Evolutionary conservation across 1,140 invertebrate species (phyloP).

Genomic region (Drosophila obscura): DNA sequence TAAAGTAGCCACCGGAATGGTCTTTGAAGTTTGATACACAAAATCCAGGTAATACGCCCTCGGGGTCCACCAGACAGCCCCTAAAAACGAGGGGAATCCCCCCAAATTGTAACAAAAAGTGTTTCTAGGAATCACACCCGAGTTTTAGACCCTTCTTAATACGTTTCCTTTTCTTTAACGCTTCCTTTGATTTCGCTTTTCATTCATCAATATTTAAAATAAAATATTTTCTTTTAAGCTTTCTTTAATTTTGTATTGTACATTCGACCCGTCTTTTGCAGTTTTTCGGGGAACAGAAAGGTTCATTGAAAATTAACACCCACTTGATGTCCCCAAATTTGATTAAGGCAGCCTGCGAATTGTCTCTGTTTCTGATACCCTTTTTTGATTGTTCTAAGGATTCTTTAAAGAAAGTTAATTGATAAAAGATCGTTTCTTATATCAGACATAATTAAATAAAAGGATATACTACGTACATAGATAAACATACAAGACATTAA

Average conservation of each 20-base stretch:
- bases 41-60: slow-evolving; percentile 45
- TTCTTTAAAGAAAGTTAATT: background rate
- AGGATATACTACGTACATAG: no score
- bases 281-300: background rate
- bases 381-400: background rate
- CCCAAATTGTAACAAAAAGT: slow-evolving; percentile 5
- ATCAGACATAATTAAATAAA: no score
- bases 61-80: background rate
- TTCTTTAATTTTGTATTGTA: slow-evolving; percentile 10
- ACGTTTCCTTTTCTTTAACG: slow-evolving; percentile 13
- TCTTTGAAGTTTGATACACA: slow-evolving; percentile 56
- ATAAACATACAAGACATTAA: no score
- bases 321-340: background rate
- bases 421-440: no score
- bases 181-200: slow-evolving; percentile 4
- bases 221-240: slow-evolving; percentile 14
- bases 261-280: background rate
- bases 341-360: background rate
- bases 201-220: slow-evolving; percentile 40
- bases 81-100: background rate
- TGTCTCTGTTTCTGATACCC: background rate
- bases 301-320: slow-evolving; percentile 9
- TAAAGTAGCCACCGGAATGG: slow-evolving; percentile 11
- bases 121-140: slow-evolving; percentile 11
- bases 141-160: slow-evolving; percentile 39